Conservation (phyloP, 1,140 invertebrate genomes). For the Drosophila asahinai region DNA sequence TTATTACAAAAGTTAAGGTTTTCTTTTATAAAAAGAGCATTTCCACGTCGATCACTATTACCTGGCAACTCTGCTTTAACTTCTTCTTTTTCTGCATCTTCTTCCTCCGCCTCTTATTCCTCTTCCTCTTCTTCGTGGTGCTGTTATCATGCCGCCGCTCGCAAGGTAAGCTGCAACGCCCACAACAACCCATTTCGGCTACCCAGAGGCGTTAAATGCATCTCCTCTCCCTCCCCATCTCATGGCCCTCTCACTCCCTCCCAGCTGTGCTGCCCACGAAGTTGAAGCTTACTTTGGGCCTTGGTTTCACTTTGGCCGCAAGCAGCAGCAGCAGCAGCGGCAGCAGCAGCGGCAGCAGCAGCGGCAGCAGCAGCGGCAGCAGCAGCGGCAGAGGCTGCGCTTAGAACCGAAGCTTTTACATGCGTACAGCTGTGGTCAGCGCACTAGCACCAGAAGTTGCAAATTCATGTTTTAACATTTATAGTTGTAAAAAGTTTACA, state of each 20-base stretch:
- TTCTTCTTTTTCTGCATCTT: neutral
- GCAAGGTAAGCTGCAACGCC: conserved; percentile 55
- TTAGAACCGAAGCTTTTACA: conserved; percentile 26
- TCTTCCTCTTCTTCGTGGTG: neutral
- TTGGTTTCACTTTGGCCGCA: conserved; percentile 44
- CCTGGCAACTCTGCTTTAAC: neutral
- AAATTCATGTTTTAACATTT: too few relatives aligned
- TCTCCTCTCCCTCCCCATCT: conserved; percentile 5
- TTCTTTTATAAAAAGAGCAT: conserved; percentile 9
- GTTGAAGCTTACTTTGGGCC: conserved; percentile 37
- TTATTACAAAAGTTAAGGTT: neutral
- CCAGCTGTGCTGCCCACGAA: conserved; percentile 42
- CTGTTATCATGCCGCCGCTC: conserved; percentile 51
- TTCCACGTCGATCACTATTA: neutral
- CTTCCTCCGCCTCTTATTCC: neutral
- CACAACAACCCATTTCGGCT: conserved; percentile 55
- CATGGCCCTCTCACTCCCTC: conserved; percentile 1
- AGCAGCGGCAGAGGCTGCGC: conserved; percentile 1
- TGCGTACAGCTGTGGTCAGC: conserved; percentile 1
- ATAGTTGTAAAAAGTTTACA: neutral
- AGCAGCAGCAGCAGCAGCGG: conserved; percentile 1
- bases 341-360: neutral
- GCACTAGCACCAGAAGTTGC: too few relatives aligned
- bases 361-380: neutral
- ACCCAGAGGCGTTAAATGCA: conserved; percentile 57